Evolutionary conservation across 2,888 invertebrate genomes (phyloP), one percentile per base, ranked within the genome.

Genomic region (Mythimna loreyi): DNA sequence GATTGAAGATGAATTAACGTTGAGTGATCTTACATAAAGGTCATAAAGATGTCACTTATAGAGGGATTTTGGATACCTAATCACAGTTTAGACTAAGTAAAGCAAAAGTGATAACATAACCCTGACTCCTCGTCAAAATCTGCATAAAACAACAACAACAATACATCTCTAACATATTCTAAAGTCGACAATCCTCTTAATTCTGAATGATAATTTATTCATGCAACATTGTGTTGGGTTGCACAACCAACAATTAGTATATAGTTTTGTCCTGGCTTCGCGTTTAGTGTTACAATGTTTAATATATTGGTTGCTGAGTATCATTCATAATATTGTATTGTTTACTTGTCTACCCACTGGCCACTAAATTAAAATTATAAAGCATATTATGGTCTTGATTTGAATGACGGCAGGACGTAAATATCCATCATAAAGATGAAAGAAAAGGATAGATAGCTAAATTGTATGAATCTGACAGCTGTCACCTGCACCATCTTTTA

Each of bases 161-260:
- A n/a, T 21, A 50, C 40, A 52, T 60, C 56, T 82, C 69, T 75
- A 78, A 77, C 71, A 70, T 59, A 67, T 82, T 80, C 71, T 70
- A 73, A 71, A 64, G 75, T 69, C 72, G 65, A 69, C 67, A 78
- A 64, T 70, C 75, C 70, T 74, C 75, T 74, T 82, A 88, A 84
- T 88, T 90, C 76, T 77, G 67, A 71, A 92, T 91, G 90, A 85
- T 88, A 92, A 92, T 91, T 83, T 83, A 92, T 92, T 89, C 89
- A 87, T 84, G 80, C 85, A 78, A 77, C 83, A 85, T 88, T 88
- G 89, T 86, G 87, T 82, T 68, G 81, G 67, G 82, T 88, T 90
- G 85, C 87, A 85, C 85, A 92, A 91, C 89, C 85, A 76, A 87
- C 89, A 93, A 92, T 93, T 93, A 93, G 90, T 85, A 78, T 85